These are phyloP conservation scores for Tryphoninae sp. DNA, from an alignment of 2,888 invertebrate genomes.

Conservation along the genomic window DNA sequence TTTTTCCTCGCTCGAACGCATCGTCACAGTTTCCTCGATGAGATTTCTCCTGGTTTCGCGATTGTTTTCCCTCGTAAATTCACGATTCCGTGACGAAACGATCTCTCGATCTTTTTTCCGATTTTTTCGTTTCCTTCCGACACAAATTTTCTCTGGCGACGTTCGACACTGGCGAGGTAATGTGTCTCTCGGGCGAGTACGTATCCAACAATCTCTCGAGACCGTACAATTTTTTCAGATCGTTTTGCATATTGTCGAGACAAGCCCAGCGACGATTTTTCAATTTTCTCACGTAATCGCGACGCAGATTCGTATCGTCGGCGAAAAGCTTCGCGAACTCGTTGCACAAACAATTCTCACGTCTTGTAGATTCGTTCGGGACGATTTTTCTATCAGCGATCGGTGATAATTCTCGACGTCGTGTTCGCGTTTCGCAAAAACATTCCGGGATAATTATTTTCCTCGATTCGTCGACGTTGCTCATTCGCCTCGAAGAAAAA, in stretches of 20 bases:
- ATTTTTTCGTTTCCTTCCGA: not conserved
- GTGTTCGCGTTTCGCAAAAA: conserved; percentile 11
- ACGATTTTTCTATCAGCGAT: conserved; percentile 35
- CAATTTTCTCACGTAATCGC: conserved; percentile 79
- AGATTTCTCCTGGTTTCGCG: not conserved
- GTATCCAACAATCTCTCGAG: conserved; percentile 81
- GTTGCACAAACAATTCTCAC: conserved; percentile 24
- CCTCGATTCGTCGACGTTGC: not conserved
- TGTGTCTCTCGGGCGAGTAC: conserved; percentile 68
- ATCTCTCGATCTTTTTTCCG: conserved; percentile 10
- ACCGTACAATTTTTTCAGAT: conserved; percentile 80
- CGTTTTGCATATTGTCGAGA: conserved; percentile 81
- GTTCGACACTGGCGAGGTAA: conserved; percentile 39
- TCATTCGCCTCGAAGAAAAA: not conserved
- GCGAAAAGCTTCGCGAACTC: conserved; percentile 69
- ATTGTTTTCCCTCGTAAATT: not conserved
- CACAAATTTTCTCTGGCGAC: conserved; percentile 28
- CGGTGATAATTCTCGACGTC: conserved; percentile 69
- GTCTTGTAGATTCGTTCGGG: not conserved
- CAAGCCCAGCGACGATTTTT: conserved; percentile 81
- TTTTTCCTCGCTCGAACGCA: not conserved
- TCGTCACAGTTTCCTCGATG: too few relatives aligned
- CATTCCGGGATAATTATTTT: conserved; percentile 1
- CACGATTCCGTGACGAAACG: conserved; percentile 10
- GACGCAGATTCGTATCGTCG: conserved; percentile 69